phyloP scores from a whole-genome alignment of 2,113 vertebrate species.

The Heptranchias perlo region DNA sequence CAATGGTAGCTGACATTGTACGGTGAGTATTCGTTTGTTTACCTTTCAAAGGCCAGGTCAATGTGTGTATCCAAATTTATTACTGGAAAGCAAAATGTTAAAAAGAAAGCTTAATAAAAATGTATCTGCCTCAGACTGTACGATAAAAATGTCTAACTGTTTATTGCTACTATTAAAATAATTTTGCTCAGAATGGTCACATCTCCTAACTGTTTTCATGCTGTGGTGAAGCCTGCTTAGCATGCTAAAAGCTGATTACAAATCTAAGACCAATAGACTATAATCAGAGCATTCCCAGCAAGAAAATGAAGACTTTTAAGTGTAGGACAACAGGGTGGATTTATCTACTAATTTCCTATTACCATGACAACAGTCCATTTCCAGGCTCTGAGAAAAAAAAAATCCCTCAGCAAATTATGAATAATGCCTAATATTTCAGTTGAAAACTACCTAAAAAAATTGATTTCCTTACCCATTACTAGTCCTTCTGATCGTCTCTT shows the following conservation, averaged over 20 bases:
- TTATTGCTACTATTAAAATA: neutral
- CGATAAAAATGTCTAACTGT: neutral
- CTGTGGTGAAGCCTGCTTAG: neutral
- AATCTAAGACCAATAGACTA: neutral
- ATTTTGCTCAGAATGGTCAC: neutral
- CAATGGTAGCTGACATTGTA: neutral
- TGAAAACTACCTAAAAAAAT: neutral
- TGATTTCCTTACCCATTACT: neutral
- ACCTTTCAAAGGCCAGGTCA: neutral
- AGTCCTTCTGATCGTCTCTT: neutral
- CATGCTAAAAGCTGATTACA: too few species aligned
- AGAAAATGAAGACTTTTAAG: neutral
- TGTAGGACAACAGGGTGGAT: neutral
- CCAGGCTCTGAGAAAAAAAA: neutral
- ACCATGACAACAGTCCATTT: neutral
- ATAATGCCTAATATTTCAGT: neutral
- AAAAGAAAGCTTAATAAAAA: neutral
- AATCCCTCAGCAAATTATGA: neutral
- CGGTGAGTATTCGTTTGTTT: neutral
- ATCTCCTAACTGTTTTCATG: neutral
- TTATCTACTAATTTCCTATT: slow-evolving; percentile 12
- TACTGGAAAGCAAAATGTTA: neutral
- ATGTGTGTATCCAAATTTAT: neutral
- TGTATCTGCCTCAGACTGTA: neutral
- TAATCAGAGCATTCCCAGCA: neutral